Conservation (phyloP, 2,888 invertebrate genomes). For the Achlya flavicornis region DNA sequence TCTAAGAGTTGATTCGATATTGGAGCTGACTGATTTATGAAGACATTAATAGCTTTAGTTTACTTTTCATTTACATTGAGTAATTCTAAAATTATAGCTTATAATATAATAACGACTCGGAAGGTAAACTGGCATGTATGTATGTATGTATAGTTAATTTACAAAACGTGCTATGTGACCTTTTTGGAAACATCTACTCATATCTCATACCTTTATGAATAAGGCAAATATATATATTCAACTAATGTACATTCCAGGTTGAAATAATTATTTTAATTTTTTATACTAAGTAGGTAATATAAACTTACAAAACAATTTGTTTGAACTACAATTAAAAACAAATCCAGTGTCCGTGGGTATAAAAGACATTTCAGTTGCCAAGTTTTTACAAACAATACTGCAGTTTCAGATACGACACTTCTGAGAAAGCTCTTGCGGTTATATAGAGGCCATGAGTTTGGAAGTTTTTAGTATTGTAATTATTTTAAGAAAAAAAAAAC, state of each 20-base stretch:
- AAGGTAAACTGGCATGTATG: background rate
- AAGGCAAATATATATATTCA: no score
- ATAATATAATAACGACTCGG: background rate
- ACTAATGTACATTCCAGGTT: no score
- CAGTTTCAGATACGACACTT: constrained; percentile 39
- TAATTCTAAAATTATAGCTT: background rate
- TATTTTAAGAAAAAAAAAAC: no score
- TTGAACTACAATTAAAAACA: constrained; percentile 30
- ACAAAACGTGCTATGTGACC: no score
- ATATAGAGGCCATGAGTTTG: constrained; percentile 9
- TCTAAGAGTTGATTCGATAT: constrained; percentile 19
- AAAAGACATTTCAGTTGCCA: constrained; percentile 36
- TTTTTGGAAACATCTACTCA: no score
- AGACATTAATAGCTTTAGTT: background rate
- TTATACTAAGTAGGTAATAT: no score
- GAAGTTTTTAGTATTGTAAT: constrained; percentile 10
- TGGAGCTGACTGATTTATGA: background rate
- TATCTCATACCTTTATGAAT: no score
- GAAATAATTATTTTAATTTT: no score
- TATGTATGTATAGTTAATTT: no score
- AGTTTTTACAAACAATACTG: constrained; percentile 42
- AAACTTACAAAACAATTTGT: background rate
- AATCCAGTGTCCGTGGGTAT: constrained; percentile 19
- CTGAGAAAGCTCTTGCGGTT: constrained; percentile 19
- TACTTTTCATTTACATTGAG: background rate